Evolutionary conservation across 2,888 invertebrate genomes (phyloP), one percentile per base, ranked within the genome.

Genomic region (Drosophila parthenogenetica): DNA sequence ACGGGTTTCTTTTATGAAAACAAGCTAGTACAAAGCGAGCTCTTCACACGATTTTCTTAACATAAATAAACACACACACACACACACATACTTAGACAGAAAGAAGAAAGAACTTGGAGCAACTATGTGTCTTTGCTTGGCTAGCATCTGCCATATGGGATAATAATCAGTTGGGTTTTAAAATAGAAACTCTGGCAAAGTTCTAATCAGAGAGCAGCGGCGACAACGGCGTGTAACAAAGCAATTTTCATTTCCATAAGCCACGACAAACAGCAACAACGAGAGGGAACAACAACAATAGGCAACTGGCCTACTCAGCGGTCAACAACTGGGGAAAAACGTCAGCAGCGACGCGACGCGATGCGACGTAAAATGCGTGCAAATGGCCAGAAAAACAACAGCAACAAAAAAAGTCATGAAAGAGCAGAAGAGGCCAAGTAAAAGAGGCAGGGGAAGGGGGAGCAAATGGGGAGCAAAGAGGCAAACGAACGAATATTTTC

Each of bases 221-320:
- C 29, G 29, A 10, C 29, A 16, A 43, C 43, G 14, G 68, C 57
- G 74, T 61, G 72, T 63, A 77, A 50, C 73, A 74, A 79, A 74
- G 59, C 51, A 59, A 75, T 75, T 75, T 61, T 11, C 79, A 79
- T 79, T 79, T 75, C 57, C 75, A 75, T 79, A 75, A 64, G 69
- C 57, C 67, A 68, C 67, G 57, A 62, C 77, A 70, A 66, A 59
- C 32, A 63, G 51, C 58, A 65, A 29, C 42, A 59, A 37, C 59
- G 68, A 58, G 37, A 50, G 25, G 25, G 46, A 35, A 35, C 25
- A 73, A 49, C 43, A 64, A 51, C n/a, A 66, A 35, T 42, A 22
- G 57, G 50, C 62, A 64, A 69, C 72, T 82, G 87, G 55, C 89
- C 87, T 70, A 87, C 69, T 87, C 87, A 69, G 84, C 89, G 89